Percentiles rank a stretch among this genome's conserved stretches.
These are phyloP conservation scores for Eilema sororculum DNA, from an alignment of 2,888 invertebrate genomes.

Conservation along the genomic window DNA sequence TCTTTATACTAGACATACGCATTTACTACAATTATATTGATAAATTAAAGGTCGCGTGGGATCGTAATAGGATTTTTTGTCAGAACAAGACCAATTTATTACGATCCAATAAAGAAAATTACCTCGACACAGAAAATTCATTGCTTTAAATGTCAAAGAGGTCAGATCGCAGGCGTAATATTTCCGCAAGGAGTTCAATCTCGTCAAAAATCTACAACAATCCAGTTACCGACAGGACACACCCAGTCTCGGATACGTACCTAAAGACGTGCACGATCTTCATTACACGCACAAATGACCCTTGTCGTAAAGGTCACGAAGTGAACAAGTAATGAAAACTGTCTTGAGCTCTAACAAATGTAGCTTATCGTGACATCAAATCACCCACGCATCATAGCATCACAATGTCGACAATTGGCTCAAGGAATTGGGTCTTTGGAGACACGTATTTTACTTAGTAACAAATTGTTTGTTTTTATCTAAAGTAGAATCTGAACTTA, in stretches of 20 bases:
- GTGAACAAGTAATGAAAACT: conserved; percentile 62
- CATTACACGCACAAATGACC: conserved; percentile 67
- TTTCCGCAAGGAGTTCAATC: conserved; percentile 64
- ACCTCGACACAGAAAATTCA: conserved; percentile 53
- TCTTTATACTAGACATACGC: conserved; percentile 12
- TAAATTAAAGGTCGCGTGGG: conserved; percentile 31
- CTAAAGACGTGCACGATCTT: conserved; percentile 62
- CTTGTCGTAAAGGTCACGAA: conserved; percentile 62
- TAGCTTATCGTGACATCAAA: conserved; percentile 67
- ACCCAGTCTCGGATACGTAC: conserved; percentile 56
- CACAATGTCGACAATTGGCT: conserved; percentile 67
- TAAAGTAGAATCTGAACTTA: conserved; percentile 26
- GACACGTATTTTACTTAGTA: conserved; percentile 62
- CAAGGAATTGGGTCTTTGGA: conserved; percentile 67
- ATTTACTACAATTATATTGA: conserved; percentile 39
- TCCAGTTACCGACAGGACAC: conserved; percentile 62
- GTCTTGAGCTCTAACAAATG: conserved; percentile 65
- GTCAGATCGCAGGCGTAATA: conserved; percentile 56
- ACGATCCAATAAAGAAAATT: conserved; percentile 60
- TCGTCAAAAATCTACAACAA: conserved; percentile 62
- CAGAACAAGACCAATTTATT: conserved; percentile 61
- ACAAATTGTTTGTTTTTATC: conserved; percentile 61
- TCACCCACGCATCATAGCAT: conserved; percentile 76
- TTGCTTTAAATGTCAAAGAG: conserved; percentile 58
- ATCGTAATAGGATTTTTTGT: conserved; percentile 55